Percentiles rank a stretch among this genome's conserved stretches.
Evolutionary conservation across 1,140 invertebrate species (phyloP).

Genomic region (Drosophila erecta): DNA sequence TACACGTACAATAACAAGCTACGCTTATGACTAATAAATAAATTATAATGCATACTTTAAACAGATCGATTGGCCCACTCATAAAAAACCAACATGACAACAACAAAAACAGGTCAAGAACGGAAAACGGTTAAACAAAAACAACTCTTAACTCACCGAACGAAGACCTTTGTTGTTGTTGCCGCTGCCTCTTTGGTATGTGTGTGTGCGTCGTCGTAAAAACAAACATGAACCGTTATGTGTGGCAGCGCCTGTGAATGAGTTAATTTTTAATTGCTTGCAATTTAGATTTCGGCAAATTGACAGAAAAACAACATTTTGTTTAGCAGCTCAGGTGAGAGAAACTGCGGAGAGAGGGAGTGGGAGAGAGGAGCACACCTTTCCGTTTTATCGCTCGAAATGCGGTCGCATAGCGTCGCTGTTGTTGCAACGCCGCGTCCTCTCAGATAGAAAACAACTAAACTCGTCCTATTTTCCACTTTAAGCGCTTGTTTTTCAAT

Average conservation of each 20-base stretch:
- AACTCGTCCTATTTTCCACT: slow-evolving; percentile 6
- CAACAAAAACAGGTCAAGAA: slow-evolving; percentile 38
- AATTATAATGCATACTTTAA: slow-evolving; percentile 40
- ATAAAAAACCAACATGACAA: slow-evolving; percentile 8
- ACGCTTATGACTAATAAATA: slow-evolving; percentile 44
- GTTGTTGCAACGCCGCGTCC: slow-evolving; percentile 60
- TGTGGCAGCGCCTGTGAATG: slow-evolving; percentile 29
- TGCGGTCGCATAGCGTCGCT: slow-evolving; percentile 71
- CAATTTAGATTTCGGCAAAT: slow-evolving; percentile 32
- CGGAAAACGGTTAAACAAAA: slow-evolving; percentile 41
- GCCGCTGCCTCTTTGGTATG: slow-evolving; percentile 8
- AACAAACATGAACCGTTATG: slow-evolving; percentile 26
- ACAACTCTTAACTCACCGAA: slow-evolving; percentile 44
- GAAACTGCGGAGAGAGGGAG: slow-evolving; percentile 4
- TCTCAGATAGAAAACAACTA: slow-evolving; percentile 27
- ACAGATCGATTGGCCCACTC: slow-evolving; percentile 43
- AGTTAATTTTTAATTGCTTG: slow-evolving; percentile 13
- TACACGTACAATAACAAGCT: slow-evolving; percentile 12
- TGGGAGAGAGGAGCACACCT: slow-evolving; percentile 16
- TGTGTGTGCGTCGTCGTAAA: slow-evolving; percentile 25
- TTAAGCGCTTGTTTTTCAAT: background rate
- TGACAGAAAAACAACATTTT: slow-evolving; percentile 8
- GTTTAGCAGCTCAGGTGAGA: slow-evolving; percentile 13
- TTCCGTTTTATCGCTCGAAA: slow-evolving; percentile 42
- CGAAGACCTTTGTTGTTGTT: slow-evolving; percentile 26